Conservation (phyloP, 2,113 vertebrate species). For the Halcyon malimbica region DNA sequence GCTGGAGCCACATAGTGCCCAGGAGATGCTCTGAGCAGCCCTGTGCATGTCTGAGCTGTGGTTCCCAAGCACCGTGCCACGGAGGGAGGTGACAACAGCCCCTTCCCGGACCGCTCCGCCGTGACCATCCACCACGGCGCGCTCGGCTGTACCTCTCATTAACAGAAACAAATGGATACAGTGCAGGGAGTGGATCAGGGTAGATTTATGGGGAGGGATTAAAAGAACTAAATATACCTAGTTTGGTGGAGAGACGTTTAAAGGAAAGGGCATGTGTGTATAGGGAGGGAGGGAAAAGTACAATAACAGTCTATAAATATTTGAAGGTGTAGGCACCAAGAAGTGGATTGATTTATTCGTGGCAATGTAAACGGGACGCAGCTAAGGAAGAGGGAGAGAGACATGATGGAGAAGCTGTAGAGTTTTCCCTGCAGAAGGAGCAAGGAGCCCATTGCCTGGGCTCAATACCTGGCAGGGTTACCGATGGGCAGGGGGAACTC, state of each 20-base stretch:
- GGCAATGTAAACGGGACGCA: slow-evolving; percentile 28
- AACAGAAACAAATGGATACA: neutral
- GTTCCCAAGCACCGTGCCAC: neutral
- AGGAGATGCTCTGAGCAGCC: neutral
- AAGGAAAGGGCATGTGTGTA: slow-evolving; percentile 49
- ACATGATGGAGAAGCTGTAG: neutral
- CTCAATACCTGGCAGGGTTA: neutral
- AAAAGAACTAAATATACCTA: slow-evolving; percentile 42
- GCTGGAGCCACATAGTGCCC: neutral
- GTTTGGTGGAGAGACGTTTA: slow-evolving; percentile 35
- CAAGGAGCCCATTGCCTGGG: neutral
- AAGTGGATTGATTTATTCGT: slow-evolving; percentile 58
- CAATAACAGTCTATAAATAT: slow-evolving; percentile 66
- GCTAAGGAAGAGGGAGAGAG: neutral
- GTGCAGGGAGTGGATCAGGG: neutral
- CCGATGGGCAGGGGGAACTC: accelerated
- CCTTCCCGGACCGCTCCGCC: neutral
- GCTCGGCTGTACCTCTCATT: neutral
- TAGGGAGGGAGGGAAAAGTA: slow-evolving; percentile 58
- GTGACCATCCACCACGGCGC: accelerated
- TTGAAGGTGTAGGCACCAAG: slow-evolving; percentile 62
- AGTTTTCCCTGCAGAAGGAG: neutral
- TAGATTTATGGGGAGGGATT: slow-evolving; percentile 60
- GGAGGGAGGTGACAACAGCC: neutral
- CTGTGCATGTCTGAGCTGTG: neutral